phyloP scores from a whole-genome alignment of 2,888 invertebrate species.

The Melipona beecheii region DNA sequence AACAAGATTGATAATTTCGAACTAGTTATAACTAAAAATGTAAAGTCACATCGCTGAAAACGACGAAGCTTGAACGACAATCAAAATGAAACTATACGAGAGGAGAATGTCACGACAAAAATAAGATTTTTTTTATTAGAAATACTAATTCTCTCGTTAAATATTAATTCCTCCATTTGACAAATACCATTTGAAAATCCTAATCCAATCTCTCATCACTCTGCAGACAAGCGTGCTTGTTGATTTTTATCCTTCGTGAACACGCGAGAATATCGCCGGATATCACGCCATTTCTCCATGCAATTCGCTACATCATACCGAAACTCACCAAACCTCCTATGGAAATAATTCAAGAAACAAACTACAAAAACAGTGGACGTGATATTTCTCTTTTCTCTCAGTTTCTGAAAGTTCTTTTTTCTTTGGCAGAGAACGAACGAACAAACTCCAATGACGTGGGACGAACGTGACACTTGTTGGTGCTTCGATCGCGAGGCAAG shows the following conservation, averaged over 20 bases:
- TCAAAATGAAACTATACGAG: too few species aligned
- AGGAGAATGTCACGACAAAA: too few species aligned
- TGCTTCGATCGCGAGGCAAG: neutral
- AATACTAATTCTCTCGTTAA: neutral
- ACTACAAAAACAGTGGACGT: neutral
- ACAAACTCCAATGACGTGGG: neutral
- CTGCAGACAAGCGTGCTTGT: neutral
- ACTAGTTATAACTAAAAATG: too few species aligned
- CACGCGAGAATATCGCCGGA: neutral
- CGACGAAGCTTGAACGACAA: too few species aligned
- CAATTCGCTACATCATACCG: neutral
- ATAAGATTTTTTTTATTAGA: neutral
- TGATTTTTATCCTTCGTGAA: neutral
- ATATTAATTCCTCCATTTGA: neutral
- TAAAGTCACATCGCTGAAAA: too few species aligned
- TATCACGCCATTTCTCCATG: neutral
- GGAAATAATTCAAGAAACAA: neutral
- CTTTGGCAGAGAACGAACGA: neutral
- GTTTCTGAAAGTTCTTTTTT: neutral
- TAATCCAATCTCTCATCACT: neutral
- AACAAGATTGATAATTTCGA: too few species aligned
- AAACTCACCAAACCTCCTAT: neutral
- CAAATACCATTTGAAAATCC: neutral
- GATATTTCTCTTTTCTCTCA: neutral
- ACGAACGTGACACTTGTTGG: conserved; percentile 41